Conservation (phyloP, 2,797 vertebrate species). For the Masticophis lateralis region DNA sequence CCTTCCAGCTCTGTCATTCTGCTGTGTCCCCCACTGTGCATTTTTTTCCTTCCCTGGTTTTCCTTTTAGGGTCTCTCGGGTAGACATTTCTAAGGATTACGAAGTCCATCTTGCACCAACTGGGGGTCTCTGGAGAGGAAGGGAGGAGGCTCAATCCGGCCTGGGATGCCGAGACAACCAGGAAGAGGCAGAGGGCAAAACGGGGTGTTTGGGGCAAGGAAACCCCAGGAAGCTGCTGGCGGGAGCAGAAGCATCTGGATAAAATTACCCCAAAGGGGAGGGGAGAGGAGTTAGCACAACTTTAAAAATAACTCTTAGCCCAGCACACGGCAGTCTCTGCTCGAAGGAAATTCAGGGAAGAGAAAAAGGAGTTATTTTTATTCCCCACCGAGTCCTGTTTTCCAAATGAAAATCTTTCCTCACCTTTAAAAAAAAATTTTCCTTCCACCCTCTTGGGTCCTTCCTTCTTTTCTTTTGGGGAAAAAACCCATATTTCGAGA, state of each 20-base stretch:
- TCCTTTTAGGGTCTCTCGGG: background rate
- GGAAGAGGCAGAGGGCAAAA: background rate
- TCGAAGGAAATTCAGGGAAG: conserved; percentile 34
- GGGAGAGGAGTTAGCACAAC: conserved; percentile 1
- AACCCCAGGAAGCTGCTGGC: background rate
- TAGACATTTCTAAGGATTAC: background rate
- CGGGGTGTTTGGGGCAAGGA: background rate
- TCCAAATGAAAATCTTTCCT: conserved; percentile 41
- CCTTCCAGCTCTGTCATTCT: background rate
- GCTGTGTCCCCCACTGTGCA: rapidly evolving
- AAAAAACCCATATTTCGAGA: conserved; percentile 19
- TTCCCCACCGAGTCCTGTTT: conserved; percentile 42
- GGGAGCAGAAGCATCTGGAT: conserved; percentile 58
- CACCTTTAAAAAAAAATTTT: background rate
- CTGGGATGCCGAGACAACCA: background rate
- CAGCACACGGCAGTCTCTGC: conserved; percentile 49
- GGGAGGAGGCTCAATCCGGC: background rate
- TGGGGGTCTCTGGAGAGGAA: background rate
- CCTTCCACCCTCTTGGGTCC: background rate
- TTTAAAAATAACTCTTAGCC: conserved; percentile 44
- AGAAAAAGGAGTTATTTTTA: conserved; percentile 54
- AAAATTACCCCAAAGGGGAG: conserved; percentile 43
- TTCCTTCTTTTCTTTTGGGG: conserved; percentile 50
- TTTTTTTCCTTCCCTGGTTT: background rate
- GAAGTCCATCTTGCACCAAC: background rate